These are phyloP conservation scores for Peromyscus maniculatus DNA, from an alignment of 2,113 vertebrate species.

Conservation along the genomic window DNA sequence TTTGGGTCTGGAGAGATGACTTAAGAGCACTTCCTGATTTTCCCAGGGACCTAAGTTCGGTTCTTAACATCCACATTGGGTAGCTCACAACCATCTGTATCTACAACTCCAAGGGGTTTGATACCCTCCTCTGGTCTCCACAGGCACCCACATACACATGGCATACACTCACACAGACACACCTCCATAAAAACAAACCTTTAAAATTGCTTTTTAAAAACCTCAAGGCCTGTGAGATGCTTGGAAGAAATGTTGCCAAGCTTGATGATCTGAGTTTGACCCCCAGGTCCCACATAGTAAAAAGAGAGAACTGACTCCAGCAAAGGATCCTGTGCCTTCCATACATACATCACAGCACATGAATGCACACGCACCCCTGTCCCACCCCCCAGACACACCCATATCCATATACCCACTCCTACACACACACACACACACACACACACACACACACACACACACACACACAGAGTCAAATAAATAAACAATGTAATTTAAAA, in stretches of 20 bases:
- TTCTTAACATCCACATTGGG: background rate
- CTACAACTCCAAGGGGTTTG: background rate
- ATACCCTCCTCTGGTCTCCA: background rate
- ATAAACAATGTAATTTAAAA: background rate
- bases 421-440: background rate
- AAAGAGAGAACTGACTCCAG: too few species aligned
- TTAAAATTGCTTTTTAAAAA: background rate
- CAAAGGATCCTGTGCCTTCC: too few species aligned
- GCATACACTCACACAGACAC: background rate
- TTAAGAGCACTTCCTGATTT: background rate
- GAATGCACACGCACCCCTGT: background rate
- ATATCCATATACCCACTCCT: too few species aligned
- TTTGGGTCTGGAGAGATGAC: background rate
- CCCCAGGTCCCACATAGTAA: background rate
- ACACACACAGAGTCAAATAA: background rate
- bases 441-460: background rate
- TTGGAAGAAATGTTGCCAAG: background rate
- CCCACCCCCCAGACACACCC: too few species aligned
- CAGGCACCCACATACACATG: background rate
- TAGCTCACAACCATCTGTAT: background rate
- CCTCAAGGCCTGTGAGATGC: background rate
- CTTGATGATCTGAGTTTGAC: background rate
- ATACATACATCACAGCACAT: background rate
- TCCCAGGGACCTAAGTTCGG: background rate
- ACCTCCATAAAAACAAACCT: background rate